Evolutionary conservation across 1,140 invertebrate genomes (phyloP).

Genomic region (Eumeta japonica): DNA sequence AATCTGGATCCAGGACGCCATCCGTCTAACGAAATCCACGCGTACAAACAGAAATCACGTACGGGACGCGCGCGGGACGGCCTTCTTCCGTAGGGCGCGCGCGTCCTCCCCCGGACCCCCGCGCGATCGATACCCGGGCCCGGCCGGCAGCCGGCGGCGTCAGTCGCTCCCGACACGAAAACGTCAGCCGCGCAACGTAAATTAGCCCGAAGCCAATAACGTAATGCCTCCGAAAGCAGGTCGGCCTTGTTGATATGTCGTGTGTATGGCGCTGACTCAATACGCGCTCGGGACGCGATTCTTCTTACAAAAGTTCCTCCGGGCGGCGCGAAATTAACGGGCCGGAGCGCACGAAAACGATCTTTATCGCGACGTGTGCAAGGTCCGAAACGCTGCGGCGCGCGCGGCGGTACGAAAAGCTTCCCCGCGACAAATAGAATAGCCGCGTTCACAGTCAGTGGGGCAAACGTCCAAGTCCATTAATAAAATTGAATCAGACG

Average conservation of each 20-base stretch:
- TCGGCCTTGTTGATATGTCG: slow-evolving; percentile 43
- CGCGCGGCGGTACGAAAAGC: no score
- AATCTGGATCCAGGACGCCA: no score
- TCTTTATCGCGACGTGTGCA: slow-evolving; percentile 21
- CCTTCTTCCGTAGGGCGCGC: no score
- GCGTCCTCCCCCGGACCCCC: no score
- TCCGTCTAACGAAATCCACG: no score
- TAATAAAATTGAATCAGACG: slow-evolving; percentile 57
- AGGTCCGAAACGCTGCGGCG: no score
- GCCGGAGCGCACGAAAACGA: slow-evolving; percentile 11
- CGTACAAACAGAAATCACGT: no score
- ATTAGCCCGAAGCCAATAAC: slow-evolving; percentile 44
- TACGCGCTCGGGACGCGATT: slow-evolving; percentile 29
- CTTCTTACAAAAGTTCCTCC: slow-evolving; percentile 17
- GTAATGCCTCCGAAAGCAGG: slow-evolving; percentile 29
- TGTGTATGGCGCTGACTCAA: slow-evolving; percentile 34
- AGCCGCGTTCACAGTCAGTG: slow-evolving; percentile 46
- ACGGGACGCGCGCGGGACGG: no score
- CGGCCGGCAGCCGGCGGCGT: no score
- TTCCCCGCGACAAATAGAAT: slow-evolving; percentile 46
- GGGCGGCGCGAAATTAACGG: slow-evolving; percentile 22
- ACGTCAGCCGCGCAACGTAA: slow-evolving; percentile 30
- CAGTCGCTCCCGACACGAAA: no score
- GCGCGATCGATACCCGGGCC: no score
- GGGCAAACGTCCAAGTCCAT: slow-evolving; percentile 55